phyloP scores from a whole-genome alignment of 2,888 invertebrate genomes.

The Polydrusus pterygomalis region DNA sequence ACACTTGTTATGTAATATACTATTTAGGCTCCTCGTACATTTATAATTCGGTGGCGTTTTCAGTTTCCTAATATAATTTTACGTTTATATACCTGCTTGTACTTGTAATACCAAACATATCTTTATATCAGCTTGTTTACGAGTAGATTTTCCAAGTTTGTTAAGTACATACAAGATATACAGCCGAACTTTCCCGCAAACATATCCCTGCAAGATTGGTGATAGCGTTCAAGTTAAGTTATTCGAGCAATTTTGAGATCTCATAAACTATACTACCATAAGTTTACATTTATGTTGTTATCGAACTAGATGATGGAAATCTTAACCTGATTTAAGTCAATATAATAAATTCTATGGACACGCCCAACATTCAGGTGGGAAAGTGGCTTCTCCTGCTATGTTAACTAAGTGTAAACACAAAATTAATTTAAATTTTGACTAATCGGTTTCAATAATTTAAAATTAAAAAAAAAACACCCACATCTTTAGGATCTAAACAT shows the following conservation, averaged over 20 bases:
- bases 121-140: slow-evolving; percentile 47
- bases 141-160: slow-evolving; percentile 48
- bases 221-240: slow-evolving; percentile 43
- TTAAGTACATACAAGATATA: slow-evolving; percentile 49
- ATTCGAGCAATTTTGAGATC: slow-evolving; percentile 41
- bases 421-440: too few relatives aligned
- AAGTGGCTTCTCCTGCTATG: too few relatives aligned
- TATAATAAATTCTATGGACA: too few relatives aligned
- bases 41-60: background rate
- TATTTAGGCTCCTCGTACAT: background rate
- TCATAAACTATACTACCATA: slow-evolving; percentile 36
- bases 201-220: slow-evolving; percentile 46
- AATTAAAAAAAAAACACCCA: too few relatives aligned
- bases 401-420: too few relatives aligned
- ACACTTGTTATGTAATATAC: too few relatives aligned
- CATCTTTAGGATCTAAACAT: too few relatives aligned
- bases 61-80: slow-evolving; percentile 2
- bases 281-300: slow-evolving; percentile 25
- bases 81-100: slow-evolving; percentile 13
- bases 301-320: background rate
- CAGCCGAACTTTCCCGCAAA: slow-evolving; percentile 47
- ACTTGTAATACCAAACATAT: slow-evolving; percentile 27
- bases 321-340: background rate
- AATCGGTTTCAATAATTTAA: too few relatives aligned
- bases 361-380: too few relatives aligned